These are phyloP conservation scores for Zele albiditarsus DNA, from an alignment of 2,888 invertebrate species.

Conservation along the genomic window DNA sequence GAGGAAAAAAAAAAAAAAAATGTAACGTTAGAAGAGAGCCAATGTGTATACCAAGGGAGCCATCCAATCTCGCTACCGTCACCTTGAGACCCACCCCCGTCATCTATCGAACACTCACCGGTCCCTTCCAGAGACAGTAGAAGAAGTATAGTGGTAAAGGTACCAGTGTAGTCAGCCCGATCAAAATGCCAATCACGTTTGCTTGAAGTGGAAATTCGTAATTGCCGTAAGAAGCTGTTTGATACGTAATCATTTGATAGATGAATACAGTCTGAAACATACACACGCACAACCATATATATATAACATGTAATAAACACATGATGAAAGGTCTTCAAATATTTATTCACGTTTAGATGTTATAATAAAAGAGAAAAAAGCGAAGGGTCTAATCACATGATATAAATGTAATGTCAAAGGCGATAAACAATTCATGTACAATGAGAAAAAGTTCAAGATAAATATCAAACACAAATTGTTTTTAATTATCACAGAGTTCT, in stretches of 20 bases:
- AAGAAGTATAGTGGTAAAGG: conserved; percentile 80
- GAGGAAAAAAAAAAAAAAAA: conserved; percentile 12
- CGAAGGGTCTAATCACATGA: too few relatives aligned
- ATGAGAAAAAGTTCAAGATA: too few relatives aligned
- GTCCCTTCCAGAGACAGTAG: conserved; percentile 71
- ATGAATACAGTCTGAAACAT: conserved; percentile 79
- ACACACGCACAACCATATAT: neutral
- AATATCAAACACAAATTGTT: too few relatives aligned
- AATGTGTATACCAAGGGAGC: conserved; percentile 10
- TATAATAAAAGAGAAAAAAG: too few relatives aligned
- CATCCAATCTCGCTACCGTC: conserved; percentile 12
- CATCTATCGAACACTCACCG: conserved; percentile 66
- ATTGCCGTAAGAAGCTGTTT: conserved; percentile 78
- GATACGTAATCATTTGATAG: conserved; percentile 82
- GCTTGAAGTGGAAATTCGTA: conserved; percentile 83
- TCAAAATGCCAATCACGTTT: conserved; percentile 81
- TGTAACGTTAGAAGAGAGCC: neutral
- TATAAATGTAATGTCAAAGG: too few relatives aligned
- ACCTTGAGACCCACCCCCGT: neutral
- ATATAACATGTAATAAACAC: neutral
- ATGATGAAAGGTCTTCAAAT: too few relatives aligned
- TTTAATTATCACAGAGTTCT: too few relatives aligned
- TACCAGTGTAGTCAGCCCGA: conserved; percentile 81
- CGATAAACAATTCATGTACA: too few relatives aligned
- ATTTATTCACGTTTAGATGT: too few relatives aligned